Evolutionary conservation across 2,797 vertebrate species (phyloP).

Genomic region (Sebastes steindachneri): DNA sequence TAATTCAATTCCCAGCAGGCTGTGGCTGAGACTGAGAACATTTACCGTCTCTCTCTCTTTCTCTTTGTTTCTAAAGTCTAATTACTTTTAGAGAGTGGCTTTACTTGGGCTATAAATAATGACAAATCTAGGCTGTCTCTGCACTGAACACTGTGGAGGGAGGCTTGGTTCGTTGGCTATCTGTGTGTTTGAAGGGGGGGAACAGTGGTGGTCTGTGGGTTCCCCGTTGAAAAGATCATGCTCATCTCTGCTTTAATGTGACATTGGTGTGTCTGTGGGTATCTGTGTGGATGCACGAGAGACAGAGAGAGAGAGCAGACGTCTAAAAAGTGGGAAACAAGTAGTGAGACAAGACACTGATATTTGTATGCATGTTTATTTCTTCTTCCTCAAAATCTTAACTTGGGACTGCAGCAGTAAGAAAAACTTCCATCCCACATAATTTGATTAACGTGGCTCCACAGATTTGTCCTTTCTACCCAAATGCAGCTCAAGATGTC

Average conservation of each 20-base stretch:
- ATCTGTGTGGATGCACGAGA: not conserved
- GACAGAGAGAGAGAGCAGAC: not conserved
- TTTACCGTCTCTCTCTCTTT: conserved; percentile 44
- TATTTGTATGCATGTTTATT: not conserved
- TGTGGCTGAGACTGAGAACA: conserved; percentile 50
- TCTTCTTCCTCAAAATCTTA: not conserved
- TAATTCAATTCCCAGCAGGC: conserved; percentile 73
- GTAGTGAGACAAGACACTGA: not conserved
- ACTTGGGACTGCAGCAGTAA: not conserved
- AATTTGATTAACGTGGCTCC: not conserved
- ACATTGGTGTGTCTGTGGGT: not conserved
- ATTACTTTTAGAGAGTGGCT: conserved; percentile 76
- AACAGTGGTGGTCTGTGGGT: not conserved
- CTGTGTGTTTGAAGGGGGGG: not conserved
- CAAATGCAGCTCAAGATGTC: not conserved
- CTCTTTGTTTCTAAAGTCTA: conserved; percentile 69
- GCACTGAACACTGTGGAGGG: conserved; percentile 9
- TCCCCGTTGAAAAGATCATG: not conserved
- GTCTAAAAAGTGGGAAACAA: not conserved
- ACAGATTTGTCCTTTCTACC: not conserved
- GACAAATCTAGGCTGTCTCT: conserved; percentile 67
- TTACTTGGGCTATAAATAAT: conserved; percentile 75
- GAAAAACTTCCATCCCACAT: not conserved
- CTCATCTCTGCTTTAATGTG: not conserved
- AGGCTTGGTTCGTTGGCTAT: not conserved